phyloP scores from a whole-genome alignment of 1,140 invertebrate genomes.

The Drosophila tropicalis region DNA sequence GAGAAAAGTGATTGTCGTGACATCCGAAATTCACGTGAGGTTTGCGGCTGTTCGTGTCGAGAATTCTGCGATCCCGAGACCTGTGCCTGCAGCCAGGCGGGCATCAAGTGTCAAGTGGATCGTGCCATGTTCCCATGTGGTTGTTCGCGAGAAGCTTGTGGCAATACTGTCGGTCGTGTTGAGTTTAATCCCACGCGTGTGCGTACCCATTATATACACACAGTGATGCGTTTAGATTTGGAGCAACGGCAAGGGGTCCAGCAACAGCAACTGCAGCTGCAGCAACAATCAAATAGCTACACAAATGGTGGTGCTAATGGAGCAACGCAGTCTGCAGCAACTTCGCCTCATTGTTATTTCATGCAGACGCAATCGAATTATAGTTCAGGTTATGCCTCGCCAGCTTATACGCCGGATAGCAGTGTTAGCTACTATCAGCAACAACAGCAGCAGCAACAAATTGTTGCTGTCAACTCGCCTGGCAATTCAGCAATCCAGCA shows the following conservation, averaged over 20 bases:
- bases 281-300: constrained; percentile 34
- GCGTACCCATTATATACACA: constrained; percentile 98
- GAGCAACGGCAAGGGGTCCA: constrained; percentile 89
- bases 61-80: constrained; percentile 97
- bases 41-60: constrained; percentile 97
- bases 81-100: constrained; percentile 96
- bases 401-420: constrained; percentile 69
- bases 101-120: constrained; percentile 98
- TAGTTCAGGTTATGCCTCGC: constrained; percentile 78
- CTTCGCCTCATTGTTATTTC: constrained; percentile 59
- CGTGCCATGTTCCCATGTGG: constrained; percentile 98
- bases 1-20: constrained; percentile 98
- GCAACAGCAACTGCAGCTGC: constrained; percentile 35
- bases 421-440: constrained; percentile 75
- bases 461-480: constrained; percentile 10
- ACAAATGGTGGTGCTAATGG: constrained; percentile 28
- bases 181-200: constrained; percentile 98
- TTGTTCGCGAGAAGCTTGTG: constrained; percentile 96
- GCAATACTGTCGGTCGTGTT: constrained; percentile 95
- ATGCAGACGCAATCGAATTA: constrained; percentile 82
- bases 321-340: constrained; percentile 14
- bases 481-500: constrained; percentile 22
- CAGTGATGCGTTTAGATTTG: constrained; percentile 96
- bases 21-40: constrained; percentile 95
- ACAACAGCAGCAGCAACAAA: constrained; percentile 28